Conservation (phyloP, 2,113 vertebrate species). For the Vulpes vulpes region DNA sequence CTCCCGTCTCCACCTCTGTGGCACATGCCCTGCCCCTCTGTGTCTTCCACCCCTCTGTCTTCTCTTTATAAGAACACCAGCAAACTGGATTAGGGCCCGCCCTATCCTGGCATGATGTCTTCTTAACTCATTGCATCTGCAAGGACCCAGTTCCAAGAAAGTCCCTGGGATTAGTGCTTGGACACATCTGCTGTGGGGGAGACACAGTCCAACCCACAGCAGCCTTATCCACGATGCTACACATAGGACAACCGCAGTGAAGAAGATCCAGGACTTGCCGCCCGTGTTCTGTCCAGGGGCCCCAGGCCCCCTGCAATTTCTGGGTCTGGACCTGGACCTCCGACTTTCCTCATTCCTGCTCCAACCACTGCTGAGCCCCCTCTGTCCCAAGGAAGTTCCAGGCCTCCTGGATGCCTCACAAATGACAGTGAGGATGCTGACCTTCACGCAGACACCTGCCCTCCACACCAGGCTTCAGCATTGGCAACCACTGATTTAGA, state of each 20-base stretch:
- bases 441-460: rapidly evolving
- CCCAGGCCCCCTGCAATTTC: rapidly evolving
- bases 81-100: not conserved
- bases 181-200: rapidly evolving
- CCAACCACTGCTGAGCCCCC: rapidly evolving
- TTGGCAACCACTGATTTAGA: rapidly evolving
- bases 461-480: rapidly evolving
- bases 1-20: not conserved
- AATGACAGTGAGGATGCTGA: rapidly evolving
- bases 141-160: not conserved
- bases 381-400: rapidly evolving
- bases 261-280: no score
- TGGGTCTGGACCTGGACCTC: rapidly evolving
- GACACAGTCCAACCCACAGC: rapidly evolving
- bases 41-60: not conserved
- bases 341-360: not conserved
- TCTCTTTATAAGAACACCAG: not conserved
- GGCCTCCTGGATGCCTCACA: no score
- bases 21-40: rapidly evolving
- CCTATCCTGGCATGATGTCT: no score
- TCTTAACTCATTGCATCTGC: no score
- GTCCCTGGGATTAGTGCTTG: no score
- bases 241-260: rapidly evolving
- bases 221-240: rapidly evolving
- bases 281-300: rapidly evolving